A percentile compares a stretch with the other conserved stretches of the same genome.
Conservation (phyloP, 2,113 vertebrate genomes). For the Cyanoramphus novaezelandiae region DNA sequence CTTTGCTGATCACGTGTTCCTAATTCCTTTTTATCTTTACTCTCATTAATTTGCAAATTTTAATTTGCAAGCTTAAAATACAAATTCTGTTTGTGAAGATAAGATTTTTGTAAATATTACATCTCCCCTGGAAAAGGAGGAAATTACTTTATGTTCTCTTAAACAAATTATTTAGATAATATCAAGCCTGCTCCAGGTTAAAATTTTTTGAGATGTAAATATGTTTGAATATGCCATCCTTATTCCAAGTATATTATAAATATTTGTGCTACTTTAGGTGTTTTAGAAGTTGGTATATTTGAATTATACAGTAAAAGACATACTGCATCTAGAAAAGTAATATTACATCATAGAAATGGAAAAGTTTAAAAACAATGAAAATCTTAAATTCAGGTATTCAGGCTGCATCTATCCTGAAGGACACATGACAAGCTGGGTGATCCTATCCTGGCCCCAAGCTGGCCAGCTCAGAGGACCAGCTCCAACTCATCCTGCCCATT, state of each 20-base stretch:
- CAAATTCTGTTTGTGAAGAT: constrained; percentile 32
- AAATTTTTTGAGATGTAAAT: constrained; percentile 34
- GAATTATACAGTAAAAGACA: neutral
- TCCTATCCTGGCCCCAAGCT: neutral
- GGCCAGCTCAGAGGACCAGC: neutral
- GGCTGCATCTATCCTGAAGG: neutral
- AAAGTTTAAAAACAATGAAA: neutral
- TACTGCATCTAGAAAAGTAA: neutral
- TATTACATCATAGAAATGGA: neutral
- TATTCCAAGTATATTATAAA: neutral
- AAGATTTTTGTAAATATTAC: constrained; percentile 30
- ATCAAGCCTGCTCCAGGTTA: constrained; percentile 14
- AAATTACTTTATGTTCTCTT: neutral
- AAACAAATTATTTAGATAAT: constrained; percentile 44
- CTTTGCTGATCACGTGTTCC: constrained; percentile 8
- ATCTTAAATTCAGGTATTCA: neutral
- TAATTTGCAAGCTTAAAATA: constrained; percentile 51
- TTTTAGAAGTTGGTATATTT: neutral
- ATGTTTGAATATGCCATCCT: neutral
- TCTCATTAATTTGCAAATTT: constrained; percentile 12
- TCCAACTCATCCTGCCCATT: neutral
- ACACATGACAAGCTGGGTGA: fast-evolving
- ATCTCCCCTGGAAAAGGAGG: neutral
- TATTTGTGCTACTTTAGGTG: neutral
- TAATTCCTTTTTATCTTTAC: constrained; percentile 1